Evolutionary conservation across 92 coral and sea anemone genomes (phyloP), one percentile per base, ranked within the genome.

Genomic region (Hydrozoanthus gracilis): DNA sequence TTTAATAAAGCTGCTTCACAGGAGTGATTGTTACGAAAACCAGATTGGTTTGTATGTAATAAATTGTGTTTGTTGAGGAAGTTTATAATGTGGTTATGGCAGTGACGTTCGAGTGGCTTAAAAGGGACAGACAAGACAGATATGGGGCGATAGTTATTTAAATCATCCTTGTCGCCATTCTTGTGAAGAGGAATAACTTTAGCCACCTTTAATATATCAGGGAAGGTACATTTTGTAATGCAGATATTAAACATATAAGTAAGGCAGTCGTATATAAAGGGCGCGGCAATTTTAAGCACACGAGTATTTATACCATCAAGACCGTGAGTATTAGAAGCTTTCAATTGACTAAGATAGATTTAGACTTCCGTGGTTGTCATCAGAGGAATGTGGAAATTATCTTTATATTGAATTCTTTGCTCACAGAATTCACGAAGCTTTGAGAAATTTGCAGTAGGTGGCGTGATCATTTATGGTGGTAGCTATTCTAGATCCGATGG

Each of bases 1-100:
- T 80, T 39, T 5, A 73, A 60, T 15, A 76, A 15, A 44, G 80
- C 80, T 44, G 80, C 11, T 80, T 80, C 86, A 80, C 86, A 80
- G 86, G 86, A 80, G 44, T 55, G 66, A 6, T 55, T 44, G 68
- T 51, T 80, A 60, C 86, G 74, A n/a, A n/a, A n/a, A n/a, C n/a
- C n/a, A n/a, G n/a, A n/a, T n/a, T n/a, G n/a, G n/a, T n/a, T n/a
- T n/a, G 68, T 60, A 65, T 56, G 68, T 55, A 80, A 17, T 73
- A 80, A 17, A 18, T 80, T 39, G 73, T 80, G 64, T 80, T 49
- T 27, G 20, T 80, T 80, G 64, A 80, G 68, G 27, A 80, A 80
- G 47, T 80, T 64, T 11, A 52, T 52, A 52, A 52, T 52, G 58
- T 52, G 58, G 58, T 52, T 52, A 52, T 52, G 58, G 58, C 58